These are phyloP conservation scores for Ericerus pela DNA, from an alignment of 1,140 invertebrate species.

Conservation along the genomic window DNA sequence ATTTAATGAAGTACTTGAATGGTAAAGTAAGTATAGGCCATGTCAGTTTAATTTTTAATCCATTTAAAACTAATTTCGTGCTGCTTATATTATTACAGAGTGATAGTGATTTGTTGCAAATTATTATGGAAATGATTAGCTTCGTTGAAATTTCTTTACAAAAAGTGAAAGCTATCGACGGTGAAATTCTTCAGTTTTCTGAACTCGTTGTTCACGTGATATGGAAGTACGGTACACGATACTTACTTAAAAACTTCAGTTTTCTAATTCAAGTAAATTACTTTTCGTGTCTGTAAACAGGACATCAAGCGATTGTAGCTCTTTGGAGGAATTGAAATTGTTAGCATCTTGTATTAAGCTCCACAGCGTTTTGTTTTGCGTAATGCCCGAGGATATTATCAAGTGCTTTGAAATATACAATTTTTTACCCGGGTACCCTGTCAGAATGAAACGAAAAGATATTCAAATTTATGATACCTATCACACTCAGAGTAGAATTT, in stretches of 20 bases:
- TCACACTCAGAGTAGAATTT: conserved; percentile 1
- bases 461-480: not conserved
- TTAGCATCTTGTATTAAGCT: not conserved
- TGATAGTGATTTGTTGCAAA: not conserved
- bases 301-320: conserved; percentile 1
- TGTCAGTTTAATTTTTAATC: not conserved
- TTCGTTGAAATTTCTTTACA: conserved; percentile 1
- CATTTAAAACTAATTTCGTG: not conserved
- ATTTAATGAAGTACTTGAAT: not conserved
- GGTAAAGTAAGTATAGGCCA: not conserved
- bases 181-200: not conserved
- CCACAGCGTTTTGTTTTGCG: not conserved
- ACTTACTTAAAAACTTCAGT: too few species aligned
- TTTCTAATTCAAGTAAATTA: not conserved
- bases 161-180: not conserved
- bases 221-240: not conserved
- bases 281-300: not conserved
- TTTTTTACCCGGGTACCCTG: not conserved
- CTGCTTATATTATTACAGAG: not conserved
- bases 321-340: not conserved
- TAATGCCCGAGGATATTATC: conserved; percentile 3
- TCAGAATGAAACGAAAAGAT: not conserved
- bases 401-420: conserved; percentile 5
- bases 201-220: not conserved
- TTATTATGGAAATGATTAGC: not conserved